Evolutionary conservation across 2,797 vertebrate genomes (phyloP), one percentile per base, ranked within the genome.

Genomic region (Oophaga sylvatica): DNA sequence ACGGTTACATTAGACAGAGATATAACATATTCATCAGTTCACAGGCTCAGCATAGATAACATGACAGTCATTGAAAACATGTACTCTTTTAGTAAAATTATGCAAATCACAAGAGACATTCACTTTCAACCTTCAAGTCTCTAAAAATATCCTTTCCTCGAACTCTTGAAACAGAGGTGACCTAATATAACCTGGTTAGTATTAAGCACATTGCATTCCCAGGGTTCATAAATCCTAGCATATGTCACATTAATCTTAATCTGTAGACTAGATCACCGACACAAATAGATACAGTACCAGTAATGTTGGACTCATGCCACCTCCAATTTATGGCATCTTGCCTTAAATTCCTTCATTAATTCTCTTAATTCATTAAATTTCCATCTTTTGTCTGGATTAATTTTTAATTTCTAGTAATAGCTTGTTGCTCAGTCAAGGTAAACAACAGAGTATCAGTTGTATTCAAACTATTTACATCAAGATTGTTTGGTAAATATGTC

Each of bases 161-260:
- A 85, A 88, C 83, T 88, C 59, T 81, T 81, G 70, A 48, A 84
- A 70, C 20, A 68, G 78, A 68, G n/a, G 83, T 89, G 88, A 89
- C 84, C 88, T 86, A 70, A 86, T 81, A 89, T 89, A 89, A 89
- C 88, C 88, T 86, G 84, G 78, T 89, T 89, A 89, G 71, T 83
- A 45, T 86, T 75, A 89, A 59, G 59, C 71, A 78, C 73, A 86
- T 84, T 82, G 31, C 80, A 67, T 86, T 86, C 71, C 84, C 79
- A 79, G 31, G 88, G 80, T 82, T 83, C 84, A 89, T 89, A 89
- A 89, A 89, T 86, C 65, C 48, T 83, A 57, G 84, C 26, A 80
- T 71, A 76, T 83, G 88, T 86, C 84, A 77, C 84, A 82, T 89
- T 82, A 83, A 86, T 89, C 79, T 85, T 82, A 81, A 89, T 88